Base-by-base conservation (phyloP, 2,797 vertebrate genomes). In the Sebastes minor region DNA sequence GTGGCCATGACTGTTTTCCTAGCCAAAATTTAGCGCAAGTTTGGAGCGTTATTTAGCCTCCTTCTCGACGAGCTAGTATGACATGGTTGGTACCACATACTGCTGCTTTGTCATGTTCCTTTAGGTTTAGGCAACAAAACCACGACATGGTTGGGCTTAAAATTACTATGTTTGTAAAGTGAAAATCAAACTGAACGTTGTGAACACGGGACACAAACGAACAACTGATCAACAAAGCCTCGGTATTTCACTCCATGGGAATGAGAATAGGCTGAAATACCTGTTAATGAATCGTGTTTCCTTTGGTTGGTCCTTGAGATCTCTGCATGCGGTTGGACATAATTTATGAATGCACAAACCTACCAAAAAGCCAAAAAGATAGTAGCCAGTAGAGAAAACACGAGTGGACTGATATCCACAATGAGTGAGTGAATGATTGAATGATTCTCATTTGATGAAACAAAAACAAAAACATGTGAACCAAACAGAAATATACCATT, bases 331-430 rank as follows among this genome's bases (percentile, higher is more conserved):
- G 16, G 16, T 38, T 33, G 14, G 23, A 38, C 11, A 38, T 60
- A 4, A 65, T 32, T 32, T 32, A 32, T 32, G 32, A 32, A 32
- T 32, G 32, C 32, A 32, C 8, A 32, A 32, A 32, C 32, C 32
- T 71, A n/a, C 22, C 1, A 53, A 22, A 22, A 1, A 55, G 10
- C 49, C 35, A 67, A 56, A 42, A 61, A 61, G 3, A 14, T 2
- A 33, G 20, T 23, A 70, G 32, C 32, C 32, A 56, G 57, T 30
- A 73, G 23, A 52, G 22, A 38, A 75, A 74, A 57, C 28, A 57
- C 3, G 4, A 70, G 23, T 6, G 25, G 16, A 42, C 38, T 42
- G 38, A 16, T 42, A 16, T 42, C 38, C 38, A 42, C 38, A 42
- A 42, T 42, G 28, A 63, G 25, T 35, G 35, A 38, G 35, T 38